phyloP scores from a whole-genome alignment of 2,113 vertebrate genomes.

The Pelecanoides urinatrix region DNA sequence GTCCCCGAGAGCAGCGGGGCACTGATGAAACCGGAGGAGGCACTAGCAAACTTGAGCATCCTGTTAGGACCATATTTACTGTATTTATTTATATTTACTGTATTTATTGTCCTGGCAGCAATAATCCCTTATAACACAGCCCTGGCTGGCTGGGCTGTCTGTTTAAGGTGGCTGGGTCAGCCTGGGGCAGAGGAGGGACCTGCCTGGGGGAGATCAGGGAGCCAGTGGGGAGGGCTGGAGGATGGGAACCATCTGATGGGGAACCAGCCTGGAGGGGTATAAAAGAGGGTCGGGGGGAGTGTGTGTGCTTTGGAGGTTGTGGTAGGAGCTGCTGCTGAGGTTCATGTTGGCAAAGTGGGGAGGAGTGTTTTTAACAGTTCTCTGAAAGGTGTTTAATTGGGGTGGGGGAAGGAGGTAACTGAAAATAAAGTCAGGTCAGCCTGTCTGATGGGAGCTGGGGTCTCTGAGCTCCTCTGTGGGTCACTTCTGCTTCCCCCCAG shows the following conservation, averaged over 20 bases:
- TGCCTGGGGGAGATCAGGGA: not conserved
- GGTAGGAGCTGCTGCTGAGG: not conserved
- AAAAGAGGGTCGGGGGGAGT: not conserved
- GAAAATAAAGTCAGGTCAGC: not conserved
- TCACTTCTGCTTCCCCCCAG: not conserved
- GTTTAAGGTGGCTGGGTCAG: not conserved
- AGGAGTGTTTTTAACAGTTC: not conserved
- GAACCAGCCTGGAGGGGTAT: not conserved
- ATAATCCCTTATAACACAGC: not conserved
- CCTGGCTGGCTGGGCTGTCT: not conserved
- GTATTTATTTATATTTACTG: accelerated
- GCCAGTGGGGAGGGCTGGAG: not conserved
- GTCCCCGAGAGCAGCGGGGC: not conserved
- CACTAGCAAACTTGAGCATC: not conserved
- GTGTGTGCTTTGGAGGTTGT: not conserved
- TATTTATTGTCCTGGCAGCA: not conserved
- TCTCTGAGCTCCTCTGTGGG: not conserved
- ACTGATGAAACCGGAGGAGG: not conserved
- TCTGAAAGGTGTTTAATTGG: not conserved
- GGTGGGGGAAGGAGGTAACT: not conserved
- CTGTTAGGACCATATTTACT: not conserved
- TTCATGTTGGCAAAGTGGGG: not conserved
- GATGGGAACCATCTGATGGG: not conserved
- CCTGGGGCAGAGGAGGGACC: not conserved
- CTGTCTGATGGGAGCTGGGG: not conserved